Base-by-base conservation (phyloP, 2,113 vertebrate genomes). In the Ploceus nigricollis region DNA sequence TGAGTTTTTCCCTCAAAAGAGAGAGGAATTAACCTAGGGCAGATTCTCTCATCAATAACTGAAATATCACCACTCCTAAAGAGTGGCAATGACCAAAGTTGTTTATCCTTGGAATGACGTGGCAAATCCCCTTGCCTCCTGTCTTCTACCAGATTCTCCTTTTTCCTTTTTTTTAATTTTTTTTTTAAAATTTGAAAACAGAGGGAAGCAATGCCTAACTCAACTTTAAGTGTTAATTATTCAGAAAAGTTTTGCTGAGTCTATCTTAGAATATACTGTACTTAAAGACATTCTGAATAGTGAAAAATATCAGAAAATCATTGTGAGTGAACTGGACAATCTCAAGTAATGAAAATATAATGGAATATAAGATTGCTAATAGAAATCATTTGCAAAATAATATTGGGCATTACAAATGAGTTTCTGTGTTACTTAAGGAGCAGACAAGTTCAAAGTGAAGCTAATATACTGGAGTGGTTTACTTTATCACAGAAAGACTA, bases 11-110 rank as follows among this genome's bases (percentile, higher is more conserved):
- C 47, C 25, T 89, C 40, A 69, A 87, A 71, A 21, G 53, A 94
- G 19, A 91, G 69, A 82, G 48, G 63, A 96, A 77, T 95, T 94
- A 84, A 91, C 71, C 61, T 56, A 71, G 64, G 69, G 56, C n/a
- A 73, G 86, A 50, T 44, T 82, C 48, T 94, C 11, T 86, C 53
- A 63, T 93, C 82, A 92, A 31, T 89, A 82, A 79, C 53, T 95
- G 57, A 84, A 89, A 53, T 78, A 40, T 68, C 70, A 50, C 87
- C 51, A 7, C 65, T 79, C 37, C 53, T 79, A 33, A 64, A 73
- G 54, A 37, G 35, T 72, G 42, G 35, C 39, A 90, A 15, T 33
- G 35, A 45, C 44, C 31, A 50, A 68, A 90, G 33, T 30, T 88
- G 15, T 86, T 96, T 90, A 90, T 76, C 28, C 45, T 69, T 85